These are phyloP conservation scores for Erythrocercus mccallii DNA, from an alignment of 2,113 vertebrate species.

Conservation along the genomic window DNA sequence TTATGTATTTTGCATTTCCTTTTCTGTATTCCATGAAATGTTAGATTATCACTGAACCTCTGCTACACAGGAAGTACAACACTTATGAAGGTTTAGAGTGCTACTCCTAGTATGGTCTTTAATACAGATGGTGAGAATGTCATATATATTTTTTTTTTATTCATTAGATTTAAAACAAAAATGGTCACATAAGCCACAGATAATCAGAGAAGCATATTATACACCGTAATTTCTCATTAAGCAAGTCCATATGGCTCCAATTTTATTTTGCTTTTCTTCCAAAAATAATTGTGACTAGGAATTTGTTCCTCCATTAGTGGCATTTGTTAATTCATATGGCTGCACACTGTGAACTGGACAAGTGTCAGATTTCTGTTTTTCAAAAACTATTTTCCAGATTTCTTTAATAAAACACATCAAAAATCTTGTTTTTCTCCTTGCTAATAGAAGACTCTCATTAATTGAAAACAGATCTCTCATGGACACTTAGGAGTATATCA, in stretches of 20 bases:
- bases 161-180: not conserved
- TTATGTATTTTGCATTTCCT: not conserved
- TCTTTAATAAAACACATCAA: not conserved
- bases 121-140: not conserved
- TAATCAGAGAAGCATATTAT: constrained; percentile 12
- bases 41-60: not conserved
- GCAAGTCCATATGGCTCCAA: constrained; percentile 32
- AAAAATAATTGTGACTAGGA: constrained; percentile 32
- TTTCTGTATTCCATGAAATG: not conserved
- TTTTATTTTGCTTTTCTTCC: constrained; percentile 35
- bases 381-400: not conserved
- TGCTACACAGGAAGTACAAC: not conserved
- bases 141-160: not conserved
- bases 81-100: not conserved
- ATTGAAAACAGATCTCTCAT: not conserved
- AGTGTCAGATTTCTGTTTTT: not conserved
- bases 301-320: constrained; percentile 40
- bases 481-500: not conserved
- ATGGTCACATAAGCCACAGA: not conserved
- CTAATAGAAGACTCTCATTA: not conserved
- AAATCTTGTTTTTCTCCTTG: not conserved
- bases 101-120: not conserved
- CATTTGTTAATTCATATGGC: constrained; percentile 36
- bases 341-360: constrained; percentile 18
- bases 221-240: constrained; percentile 42